Percentiles rank a stretch among this genome's conserved stretches.
These are phyloP conservation scores for Ancistrus triradiatus DNA, from an alignment of 2,113 vertebrate genomes.

Conservation along the genomic window DNA sequence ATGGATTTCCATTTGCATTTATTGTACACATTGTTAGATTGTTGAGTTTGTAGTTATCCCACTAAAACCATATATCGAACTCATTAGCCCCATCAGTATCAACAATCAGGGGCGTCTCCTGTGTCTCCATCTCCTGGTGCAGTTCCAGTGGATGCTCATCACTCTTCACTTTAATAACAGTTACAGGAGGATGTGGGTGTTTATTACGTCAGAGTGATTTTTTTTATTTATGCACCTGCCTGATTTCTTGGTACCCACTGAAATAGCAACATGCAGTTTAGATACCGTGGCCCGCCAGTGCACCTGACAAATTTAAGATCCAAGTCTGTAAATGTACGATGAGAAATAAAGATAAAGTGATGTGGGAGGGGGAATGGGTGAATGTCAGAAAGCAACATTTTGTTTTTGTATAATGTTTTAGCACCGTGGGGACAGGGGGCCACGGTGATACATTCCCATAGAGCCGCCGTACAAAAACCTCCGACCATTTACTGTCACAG, in stretches of 20 bases:
- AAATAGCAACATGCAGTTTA: conserved; percentile 61
- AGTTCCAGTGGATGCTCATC: not conserved
- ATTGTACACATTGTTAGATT: too few relatives aligned
- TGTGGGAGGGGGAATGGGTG: conserved; percentile 41
- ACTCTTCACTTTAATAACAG: conserved; percentile 10
- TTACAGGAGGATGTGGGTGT: conserved; percentile 35
- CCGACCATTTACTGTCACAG: conserved; percentile 21
- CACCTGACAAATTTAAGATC: conserved; percentile 32
- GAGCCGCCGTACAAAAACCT: conserved; percentile 87
- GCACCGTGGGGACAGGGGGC: conserved; percentile 79
- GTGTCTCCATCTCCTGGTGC: conserved; percentile 31
- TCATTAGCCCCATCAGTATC: not conserved
- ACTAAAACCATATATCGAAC: not conserved
- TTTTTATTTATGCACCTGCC: conserved; percentile 34
- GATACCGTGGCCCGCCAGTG: conserved; percentile 3
- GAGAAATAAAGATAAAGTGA: conserved; percentile 54
- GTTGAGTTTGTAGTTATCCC: too few relatives aligned
- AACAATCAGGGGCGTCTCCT: not conserved
- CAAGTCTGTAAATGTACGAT: conserved; percentile 36
- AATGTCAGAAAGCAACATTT: conserved; percentile 11
- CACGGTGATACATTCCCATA: conserved; percentile 80
- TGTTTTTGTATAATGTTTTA: conserved; percentile 82
- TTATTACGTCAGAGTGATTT: conserved; percentile 20
- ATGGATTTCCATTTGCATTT: too few relatives aligned
- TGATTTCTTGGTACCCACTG: conserved; percentile 54